A percentile compares a stretch with the other conserved stretches of the same genome.
Evolutionary conservation across 1,140 invertebrate genomes (phyloP).

Genomic region (Anastatus disparis): DNA sequence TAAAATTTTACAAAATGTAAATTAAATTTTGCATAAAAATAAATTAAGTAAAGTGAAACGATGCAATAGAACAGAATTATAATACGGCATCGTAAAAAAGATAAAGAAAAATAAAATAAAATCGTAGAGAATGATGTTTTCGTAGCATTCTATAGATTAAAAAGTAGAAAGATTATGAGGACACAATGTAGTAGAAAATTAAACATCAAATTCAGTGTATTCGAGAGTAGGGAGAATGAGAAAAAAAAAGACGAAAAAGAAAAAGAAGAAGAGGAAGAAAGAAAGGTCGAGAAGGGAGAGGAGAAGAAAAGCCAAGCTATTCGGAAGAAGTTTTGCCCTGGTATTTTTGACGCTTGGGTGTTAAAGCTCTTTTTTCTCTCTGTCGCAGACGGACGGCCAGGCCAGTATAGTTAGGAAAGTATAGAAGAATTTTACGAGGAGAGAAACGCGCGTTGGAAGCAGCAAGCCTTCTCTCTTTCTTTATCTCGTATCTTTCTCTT

Average conservation of each 20-base stretch:
- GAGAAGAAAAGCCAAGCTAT: not conserved
- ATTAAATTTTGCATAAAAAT: too few relatives aligned
- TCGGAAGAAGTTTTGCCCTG: slow-evolving; percentile 21
- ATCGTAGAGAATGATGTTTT: too few relatives aligned
- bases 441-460: slow-evolving; percentile 50
- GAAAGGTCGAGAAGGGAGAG: not conserved
- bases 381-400: slow-evolving; percentile 10
- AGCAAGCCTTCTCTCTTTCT: too few relatives aligned
- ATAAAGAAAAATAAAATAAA: too few relatives aligned
- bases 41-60: too few relatives aligned
- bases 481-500: too few relatives aligned
- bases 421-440: slow-evolving; percentile 56
- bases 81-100: too few relatives aligned
- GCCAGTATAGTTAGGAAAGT: too few relatives aligned
- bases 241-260: not conserved
- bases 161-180: slow-evolving; percentile 7
- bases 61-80: too few relatives aligned
- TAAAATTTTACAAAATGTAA: too few relatives aligned
- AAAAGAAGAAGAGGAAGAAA: not conserved
- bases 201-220: slow-evolving; percentile 13
- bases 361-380: not conserved
- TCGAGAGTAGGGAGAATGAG: not conserved
- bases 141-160: too few relatives aligned
- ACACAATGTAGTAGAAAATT: slow-evolving; percentile 35
- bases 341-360: slow-evolving; percentile 29